Percentiles rank a stretch among this genome's conserved stretches.
phyloP scores from a whole-genome alignment of 2,888 invertebrate genomes.

The Notodonta ziczac region DNA sequence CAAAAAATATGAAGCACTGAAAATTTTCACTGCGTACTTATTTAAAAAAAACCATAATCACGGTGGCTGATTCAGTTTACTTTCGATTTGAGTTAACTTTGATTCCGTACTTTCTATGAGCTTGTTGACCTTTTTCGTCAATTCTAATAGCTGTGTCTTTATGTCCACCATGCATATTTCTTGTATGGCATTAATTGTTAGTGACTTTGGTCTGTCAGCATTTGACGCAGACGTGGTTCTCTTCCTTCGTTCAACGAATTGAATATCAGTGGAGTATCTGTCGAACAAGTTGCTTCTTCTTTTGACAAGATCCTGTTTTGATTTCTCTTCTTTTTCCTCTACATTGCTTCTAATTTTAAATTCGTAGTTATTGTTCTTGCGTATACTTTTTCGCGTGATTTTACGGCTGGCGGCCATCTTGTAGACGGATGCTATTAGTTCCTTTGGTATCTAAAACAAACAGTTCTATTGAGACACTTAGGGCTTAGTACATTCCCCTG shows the following conservation, averaged over 20 bases:
- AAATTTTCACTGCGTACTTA: neutral
- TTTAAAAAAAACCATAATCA: conserved; percentile 25
- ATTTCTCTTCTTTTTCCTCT: conserved; percentile 56
- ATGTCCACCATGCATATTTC: conserved; percentile 80
- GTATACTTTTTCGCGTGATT: conserved; percentile 82
- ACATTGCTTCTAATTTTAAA: conserved; percentile 62
- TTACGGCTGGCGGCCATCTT: conserved; percentile 89
- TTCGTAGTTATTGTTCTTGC: conserved; percentile 77
- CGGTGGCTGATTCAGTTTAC: conserved; percentile 57
- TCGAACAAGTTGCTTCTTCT: conserved; percentile 76
- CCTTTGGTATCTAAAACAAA: conserved; percentile 86
- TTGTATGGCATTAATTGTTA: conserved; percentile 74
- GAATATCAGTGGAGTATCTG: conserved; percentile 71
- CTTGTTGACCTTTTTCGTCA: conserved; percentile 72
- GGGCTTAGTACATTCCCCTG: too few species aligned
- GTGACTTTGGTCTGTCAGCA: conserved; percentile 60
- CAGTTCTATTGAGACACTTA: neutral
- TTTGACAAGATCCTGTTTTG: conserved; percentile 63
- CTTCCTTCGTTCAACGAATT: conserved; percentile 72
- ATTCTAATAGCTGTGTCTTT: conserved; percentile 69
- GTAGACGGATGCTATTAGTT: conserved; percentile 89
- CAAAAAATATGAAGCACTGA: neutral
- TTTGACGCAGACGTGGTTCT: conserved; percentile 60
- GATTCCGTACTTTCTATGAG: conserved; percentile 65
- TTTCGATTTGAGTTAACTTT: conserved; percentile 61